Conservation (phyloP, 2,888 invertebrate species). For the Tiliacea aurago region DNA sequence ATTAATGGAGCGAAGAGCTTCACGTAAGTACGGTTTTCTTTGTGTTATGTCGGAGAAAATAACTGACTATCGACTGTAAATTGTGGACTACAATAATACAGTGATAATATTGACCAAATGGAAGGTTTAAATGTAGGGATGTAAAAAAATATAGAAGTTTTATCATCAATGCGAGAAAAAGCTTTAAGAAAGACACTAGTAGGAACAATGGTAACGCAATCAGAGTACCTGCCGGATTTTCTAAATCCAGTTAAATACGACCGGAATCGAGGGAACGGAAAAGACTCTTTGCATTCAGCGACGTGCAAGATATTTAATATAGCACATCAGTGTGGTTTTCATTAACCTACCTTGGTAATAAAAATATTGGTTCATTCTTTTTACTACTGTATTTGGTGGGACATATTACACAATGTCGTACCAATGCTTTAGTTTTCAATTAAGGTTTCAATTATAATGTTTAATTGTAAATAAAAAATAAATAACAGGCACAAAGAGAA, state of each 20-base stretch:
- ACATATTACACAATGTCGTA: neutral
- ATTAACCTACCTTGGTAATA: conserved; percentile 1
- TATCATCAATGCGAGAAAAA: neutral
- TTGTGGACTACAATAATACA: neutral
- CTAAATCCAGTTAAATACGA: conserved; percentile 29
- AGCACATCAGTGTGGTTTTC: conserved; percentile 20
- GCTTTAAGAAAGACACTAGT: neutral
- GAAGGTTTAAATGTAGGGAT: neutral
- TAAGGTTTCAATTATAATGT: no score
- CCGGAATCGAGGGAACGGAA: conserved; percentile 4
- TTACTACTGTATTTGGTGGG: neutral
- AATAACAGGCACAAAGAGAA: neutral
- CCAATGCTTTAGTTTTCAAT: no score
- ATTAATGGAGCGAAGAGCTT: conserved; percentile 19
- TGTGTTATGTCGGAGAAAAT: conserved; percentile 26
- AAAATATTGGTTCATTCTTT: neutral
- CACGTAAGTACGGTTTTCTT: conserved; percentile 22
- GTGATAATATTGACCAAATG: neutral
- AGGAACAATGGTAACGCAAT: conserved; percentile 30
- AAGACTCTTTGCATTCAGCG: conserved; percentile 19
- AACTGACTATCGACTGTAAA: conserved; percentile 3
- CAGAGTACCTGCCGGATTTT: conserved; percentile 17
- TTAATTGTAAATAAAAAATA: no score
- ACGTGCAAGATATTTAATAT: conserved; percentile 39
- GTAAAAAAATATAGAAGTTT: neutral